phyloP scores from a whole-genome alignment of 2,888 invertebrate genomes.

The Papilio gigon region DNA sequence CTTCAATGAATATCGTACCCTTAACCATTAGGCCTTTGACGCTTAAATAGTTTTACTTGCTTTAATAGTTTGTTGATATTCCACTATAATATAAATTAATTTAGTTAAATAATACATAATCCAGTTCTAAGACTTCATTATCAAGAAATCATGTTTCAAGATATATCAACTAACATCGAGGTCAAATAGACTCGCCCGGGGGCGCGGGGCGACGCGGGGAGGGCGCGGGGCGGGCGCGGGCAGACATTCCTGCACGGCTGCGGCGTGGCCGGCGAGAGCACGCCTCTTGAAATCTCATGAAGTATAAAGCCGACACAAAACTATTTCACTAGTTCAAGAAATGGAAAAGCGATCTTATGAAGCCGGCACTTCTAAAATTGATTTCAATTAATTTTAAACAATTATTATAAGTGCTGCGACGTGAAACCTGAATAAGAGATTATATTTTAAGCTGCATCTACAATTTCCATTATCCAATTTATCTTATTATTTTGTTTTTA shows the following conservation, averaged over 20 bases:
- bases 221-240: background rate
- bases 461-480: too few relatives aligned
- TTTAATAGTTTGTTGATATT: too few relatives aligned
- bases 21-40: too few relatives aligned
- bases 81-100: too few relatives aligned
- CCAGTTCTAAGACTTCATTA: constrained; percentile 12
- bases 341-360: background rate
- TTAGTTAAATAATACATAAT: background rate
- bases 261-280: constrained; percentile 39
- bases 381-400: background rate
- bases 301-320: constrained; percentile 28
- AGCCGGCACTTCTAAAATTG: background rate
- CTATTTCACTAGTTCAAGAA: constrained; percentile 27
- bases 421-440: too few relatives aligned
- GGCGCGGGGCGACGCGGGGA: constrained; percentile 8
- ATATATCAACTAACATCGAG: constrained; percentile 45
- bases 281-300: constrained; percentile 44
- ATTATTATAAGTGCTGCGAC: background rate
- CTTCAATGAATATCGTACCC: too few relatives aligned
- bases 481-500: too few relatives aligned
- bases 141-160: background rate
- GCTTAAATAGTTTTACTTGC: too few relatives aligned
- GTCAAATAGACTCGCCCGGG: constrained; percentile 45
- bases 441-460: too few relatives aligned
- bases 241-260: constrained; percentile 47